These are phyloP conservation scores for Orcinus orca DNA, from an alignment of 2,113 vertebrate genomes.

Conservation along the genomic window DNA sequence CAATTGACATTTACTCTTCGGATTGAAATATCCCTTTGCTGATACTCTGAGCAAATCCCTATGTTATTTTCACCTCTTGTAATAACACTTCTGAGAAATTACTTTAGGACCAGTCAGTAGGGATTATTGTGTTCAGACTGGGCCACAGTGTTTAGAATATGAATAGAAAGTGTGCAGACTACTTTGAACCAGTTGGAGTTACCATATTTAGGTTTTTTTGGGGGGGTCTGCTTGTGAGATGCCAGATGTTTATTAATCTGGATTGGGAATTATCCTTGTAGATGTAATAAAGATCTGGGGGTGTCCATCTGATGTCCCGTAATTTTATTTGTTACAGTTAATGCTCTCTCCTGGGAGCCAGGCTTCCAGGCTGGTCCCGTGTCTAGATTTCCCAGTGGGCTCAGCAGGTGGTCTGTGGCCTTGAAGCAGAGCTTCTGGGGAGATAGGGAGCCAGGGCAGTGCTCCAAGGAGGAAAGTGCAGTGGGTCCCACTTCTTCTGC, in stretches of 20 bases:
- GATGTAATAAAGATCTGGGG: background rate
- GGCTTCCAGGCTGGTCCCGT: background rate
- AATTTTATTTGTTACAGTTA: slow-evolving; percentile 33
- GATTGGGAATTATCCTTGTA: background rate
- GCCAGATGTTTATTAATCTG: background rate
- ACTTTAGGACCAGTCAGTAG: background rate
- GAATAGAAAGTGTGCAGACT: background rate
- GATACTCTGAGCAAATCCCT: background rate
- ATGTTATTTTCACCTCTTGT: background rate
- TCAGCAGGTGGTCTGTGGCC: background rate
- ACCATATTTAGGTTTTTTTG: background rate
- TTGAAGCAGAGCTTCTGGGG: background rate
- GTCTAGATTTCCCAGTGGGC: background rate
- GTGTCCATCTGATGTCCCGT: slow-evolving; percentile 34
- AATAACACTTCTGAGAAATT: background rate
- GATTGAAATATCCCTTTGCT: background rate
- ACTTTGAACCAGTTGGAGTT: background rate
- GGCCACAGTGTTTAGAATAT: background rate
- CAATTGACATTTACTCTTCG: background rate
- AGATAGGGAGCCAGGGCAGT: background rate
- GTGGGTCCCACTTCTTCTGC: background rate
- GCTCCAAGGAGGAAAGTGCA: background rate
- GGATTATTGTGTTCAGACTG: background rate
- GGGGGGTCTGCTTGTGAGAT: background rate
- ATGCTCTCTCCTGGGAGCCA: background rate